Base-by-base conservation (phyloP, 2,113 vertebrate species). In the Pipra filicauda region DNA sequence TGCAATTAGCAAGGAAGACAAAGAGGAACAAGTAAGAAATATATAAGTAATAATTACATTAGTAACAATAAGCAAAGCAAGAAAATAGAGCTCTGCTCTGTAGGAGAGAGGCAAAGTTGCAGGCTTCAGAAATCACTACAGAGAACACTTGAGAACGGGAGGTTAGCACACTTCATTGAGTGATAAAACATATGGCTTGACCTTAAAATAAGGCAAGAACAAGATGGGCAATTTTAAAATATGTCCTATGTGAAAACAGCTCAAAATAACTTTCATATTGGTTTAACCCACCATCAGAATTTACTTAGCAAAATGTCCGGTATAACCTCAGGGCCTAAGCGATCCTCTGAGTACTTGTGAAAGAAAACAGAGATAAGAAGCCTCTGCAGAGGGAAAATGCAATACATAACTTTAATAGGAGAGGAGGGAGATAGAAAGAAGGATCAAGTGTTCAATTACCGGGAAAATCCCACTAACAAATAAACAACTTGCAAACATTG, bases 1-100 rank as follows among this genome's bases (percentile, higher is more conserved):
- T 87, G 73, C 78, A 89, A 89, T 94, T 94, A 94, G 57, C 23
- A 75, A 85, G 33, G 33, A 85, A 77, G 77, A 84, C 26, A 39
- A 91, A 80, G 46, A 87, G 8, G 74, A 74, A 51, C 3, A 16
- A 61, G 19, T 70, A 80, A 61, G 4, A 86, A 84, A 76, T 48
- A 73, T 30, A 4, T 52, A 86, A 67, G 23, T 54, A 75, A 66
- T 58, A 52, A 73, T 52, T 75, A 51, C 16, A 44, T 52, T 62
- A 73, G 5, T 54, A 69, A 61, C 19, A 69, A 39, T 46, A 89
- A 48, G 23, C 24, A 80, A 23, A 85, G 3, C 10, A 58, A 84
- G 35, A 41, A 31, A 79, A 58, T 15, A 62, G 3, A 66, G 6
- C 20, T 88, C 41, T 70, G 13, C 12, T 70, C 49, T 43, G 20